Percentiles rank a stretch among this genome's conserved stretches.
phyloP scores from a whole-genome alignment of 2,113 vertebrate species.

The Irena cyanogastra region DNA sequence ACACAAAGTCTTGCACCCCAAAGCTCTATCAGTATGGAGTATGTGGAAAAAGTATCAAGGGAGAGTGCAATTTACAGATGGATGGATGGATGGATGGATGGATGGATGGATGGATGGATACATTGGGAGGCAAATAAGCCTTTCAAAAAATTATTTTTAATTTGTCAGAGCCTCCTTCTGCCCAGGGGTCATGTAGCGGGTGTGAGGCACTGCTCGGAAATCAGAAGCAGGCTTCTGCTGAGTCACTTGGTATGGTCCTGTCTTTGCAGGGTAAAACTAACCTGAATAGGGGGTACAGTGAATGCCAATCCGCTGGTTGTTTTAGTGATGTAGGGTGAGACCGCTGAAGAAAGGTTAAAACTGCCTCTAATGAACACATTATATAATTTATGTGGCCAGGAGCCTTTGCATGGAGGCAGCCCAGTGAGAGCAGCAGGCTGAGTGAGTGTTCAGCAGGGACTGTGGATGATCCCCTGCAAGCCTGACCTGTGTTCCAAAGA shows the following conservation, averaged over 20 bases:
- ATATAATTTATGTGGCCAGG: neutral
- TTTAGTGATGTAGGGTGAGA: neutral
- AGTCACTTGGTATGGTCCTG: too few relatives aligned
- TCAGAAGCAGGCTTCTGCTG: neutral
- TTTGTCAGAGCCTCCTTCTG: neutral
- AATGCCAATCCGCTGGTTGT: neutral
- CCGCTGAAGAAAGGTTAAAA: neutral
- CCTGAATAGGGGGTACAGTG: neutral
- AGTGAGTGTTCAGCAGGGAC: rapidly evolving
- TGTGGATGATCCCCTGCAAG: neutral
- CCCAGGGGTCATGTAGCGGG: neutral
- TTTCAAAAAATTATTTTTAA: neutral
- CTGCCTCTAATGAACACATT: neutral
- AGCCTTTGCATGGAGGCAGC: neutral
- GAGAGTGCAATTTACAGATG: neutral
- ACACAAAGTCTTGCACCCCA: neutral
- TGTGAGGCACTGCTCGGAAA: neutral
- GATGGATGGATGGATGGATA: neutral
- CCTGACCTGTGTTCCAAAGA: rapidly evolving
- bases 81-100: neutral
- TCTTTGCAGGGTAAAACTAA: neutral
- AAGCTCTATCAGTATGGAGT: neutral
- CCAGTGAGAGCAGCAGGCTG: neutral
- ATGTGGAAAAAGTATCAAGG: neutral
- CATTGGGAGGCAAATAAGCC: neutral